Evolutionary conservation across 2,113 vertebrate genomes (phyloP).

Genomic region (Corythornis cristatus): DNA sequence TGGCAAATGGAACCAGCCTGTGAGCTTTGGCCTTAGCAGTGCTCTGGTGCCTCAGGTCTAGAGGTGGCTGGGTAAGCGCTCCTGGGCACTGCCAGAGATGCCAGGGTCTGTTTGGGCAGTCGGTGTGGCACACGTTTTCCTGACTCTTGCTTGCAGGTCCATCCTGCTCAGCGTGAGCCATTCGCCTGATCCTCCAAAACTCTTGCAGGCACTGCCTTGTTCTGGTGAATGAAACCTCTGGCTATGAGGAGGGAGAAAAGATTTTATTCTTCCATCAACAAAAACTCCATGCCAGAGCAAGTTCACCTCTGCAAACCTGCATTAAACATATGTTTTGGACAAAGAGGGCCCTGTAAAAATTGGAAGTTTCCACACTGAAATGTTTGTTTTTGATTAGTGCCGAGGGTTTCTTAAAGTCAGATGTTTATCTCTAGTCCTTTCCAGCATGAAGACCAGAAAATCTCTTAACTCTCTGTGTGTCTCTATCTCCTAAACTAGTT

Average conservation of each 20-base stretch:
- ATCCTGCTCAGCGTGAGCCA: fast-evolving
- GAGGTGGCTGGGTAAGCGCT: background rate
- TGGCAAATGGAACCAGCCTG: background rate
- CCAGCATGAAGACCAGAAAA: background rate
- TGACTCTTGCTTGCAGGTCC: background rate
- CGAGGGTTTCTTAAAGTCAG: background rate
- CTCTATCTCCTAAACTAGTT: background rate
- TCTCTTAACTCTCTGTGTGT: background rate
- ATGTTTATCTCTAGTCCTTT: background rate
- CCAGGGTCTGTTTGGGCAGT: background rate
- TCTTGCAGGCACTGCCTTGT: background rate
- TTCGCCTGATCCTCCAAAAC: background rate
- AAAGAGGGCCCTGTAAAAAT: background rate
- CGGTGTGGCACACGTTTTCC: background rate
- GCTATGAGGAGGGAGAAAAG: background rate
- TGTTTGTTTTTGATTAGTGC: background rate
- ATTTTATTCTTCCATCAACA: background rate
- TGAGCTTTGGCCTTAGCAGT: background rate
- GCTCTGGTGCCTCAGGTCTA: background rate
- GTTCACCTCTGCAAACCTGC: background rate
- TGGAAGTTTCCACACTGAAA: background rate
- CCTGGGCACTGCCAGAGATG: background rate
- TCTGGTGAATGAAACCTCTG: background rate
- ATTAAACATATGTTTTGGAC: background rate
- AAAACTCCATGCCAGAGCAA: background rate